These are phyloP conservation scores for Dendropsophus ebraccatus DNA, from an alignment of 2,113 vertebrate species.

Conservation along the genomic window DNA sequence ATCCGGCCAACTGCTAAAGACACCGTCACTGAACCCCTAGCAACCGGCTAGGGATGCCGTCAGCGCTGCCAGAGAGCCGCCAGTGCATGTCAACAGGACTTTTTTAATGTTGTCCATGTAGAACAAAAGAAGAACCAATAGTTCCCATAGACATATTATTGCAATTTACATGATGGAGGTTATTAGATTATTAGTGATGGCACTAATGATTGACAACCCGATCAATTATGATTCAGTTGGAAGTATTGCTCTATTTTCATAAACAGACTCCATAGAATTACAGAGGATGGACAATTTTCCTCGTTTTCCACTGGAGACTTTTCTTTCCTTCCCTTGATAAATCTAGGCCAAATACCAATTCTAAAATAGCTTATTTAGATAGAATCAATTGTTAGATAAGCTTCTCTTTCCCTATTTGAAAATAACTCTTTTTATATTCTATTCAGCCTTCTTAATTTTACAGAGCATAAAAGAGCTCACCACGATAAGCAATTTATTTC, in stretches of 20 bases:
- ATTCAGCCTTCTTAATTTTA: slow-evolving; percentile 56
- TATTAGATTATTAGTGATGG: neutral
- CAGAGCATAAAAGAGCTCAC: slow-evolving; percentile 56
- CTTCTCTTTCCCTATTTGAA: slow-evolving; percentile 55
- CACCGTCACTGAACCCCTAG: no score
- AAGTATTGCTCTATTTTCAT: slow-evolving; percentile 21
- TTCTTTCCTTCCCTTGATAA: slow-evolving; percentile 30
- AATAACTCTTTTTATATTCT: slow-evolving; percentile 57
- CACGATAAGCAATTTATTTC: slow-evolving; percentile 72
- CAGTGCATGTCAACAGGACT: no score
- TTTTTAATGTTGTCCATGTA: no score
- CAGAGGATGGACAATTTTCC: slow-evolving; percentile 13
- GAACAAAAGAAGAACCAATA: neutral
- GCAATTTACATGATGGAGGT: neutral
- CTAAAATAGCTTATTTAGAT: slow-evolving; percentile 54
- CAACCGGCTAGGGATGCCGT: no score
- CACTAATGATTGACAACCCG: neutral
- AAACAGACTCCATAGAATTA: slow-evolving; percentile 18
- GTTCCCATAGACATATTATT: neutral
- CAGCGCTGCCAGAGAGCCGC: no score
- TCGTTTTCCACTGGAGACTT: slow-evolving; percentile 9
- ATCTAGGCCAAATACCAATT: slow-evolving; percentile 61
- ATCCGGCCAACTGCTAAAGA: no score
- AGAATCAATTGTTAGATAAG: slow-evolving; percentile 56
- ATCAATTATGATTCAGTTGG: neutral